A percentile compares a stretch with the other conserved stretches of the same genome.
phyloP scores from a whole-genome alignment of 2,113 vertebrate genomes.

The Gallinago jamesoni region DNA sequence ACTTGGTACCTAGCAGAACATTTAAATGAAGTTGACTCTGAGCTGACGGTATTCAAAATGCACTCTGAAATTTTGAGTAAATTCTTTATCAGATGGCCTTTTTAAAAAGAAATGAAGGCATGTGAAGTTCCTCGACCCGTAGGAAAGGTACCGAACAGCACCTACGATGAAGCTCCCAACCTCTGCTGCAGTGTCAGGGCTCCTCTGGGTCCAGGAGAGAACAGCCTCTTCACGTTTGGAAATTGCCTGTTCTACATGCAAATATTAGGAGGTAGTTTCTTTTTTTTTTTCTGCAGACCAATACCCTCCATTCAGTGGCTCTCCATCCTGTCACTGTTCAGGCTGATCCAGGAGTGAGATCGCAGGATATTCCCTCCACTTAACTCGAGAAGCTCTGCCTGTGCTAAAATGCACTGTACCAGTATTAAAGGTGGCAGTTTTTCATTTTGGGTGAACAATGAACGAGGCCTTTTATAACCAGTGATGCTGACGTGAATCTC shows the following conservation, averaged over 20 bases:
- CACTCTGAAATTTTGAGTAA: background rate
- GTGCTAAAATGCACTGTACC: background rate
- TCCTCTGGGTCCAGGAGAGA: background rate
- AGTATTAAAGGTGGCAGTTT: background rate
- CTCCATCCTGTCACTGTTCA: background rate
- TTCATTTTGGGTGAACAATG: background rate
- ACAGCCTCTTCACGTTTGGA: background rate
- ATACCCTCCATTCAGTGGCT: background rate
- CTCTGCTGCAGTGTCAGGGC: background rate
- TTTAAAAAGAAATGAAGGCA: background rate
- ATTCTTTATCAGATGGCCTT: background rate
- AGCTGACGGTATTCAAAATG: background rate
- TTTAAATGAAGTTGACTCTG: background rate
- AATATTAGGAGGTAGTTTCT: background rate
- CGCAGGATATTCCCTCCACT: background rate
- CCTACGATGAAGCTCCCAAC: background rate
- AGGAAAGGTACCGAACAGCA: background rate
- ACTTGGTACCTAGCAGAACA: background rate
- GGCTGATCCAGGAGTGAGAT: background rate
- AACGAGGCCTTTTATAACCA: conserved; percentile 18
- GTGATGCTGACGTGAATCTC: conserved; percentile 5
- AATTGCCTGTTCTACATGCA: background rate
- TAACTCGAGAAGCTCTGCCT: background rate
- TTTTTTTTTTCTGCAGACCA: background rate
- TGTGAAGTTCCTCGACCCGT: background rate